A percentile compares a stretch with the other conserved stretches of the same genome.
Evolutionary conservation across 1,140 invertebrate species (phyloP).

Genomic region (Listronotus oregonensis): DNA sequence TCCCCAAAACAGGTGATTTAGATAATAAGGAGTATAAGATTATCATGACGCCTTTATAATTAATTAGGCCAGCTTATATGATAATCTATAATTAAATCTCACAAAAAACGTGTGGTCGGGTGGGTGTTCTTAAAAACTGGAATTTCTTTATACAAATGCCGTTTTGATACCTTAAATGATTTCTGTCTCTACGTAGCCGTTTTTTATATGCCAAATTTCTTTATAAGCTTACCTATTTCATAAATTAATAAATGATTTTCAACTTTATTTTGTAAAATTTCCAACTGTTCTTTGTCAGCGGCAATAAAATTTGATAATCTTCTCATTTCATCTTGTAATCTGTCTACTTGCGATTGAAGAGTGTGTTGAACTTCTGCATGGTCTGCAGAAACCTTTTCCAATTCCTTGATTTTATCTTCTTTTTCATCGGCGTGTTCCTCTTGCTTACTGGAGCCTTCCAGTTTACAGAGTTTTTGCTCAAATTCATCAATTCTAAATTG

Average conservation of each 20-base stretch:
- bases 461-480: conserved; percentile 39
- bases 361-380: conserved; percentile 50
- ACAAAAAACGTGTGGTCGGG: no score
- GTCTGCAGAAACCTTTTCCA: conserved; percentile 55
- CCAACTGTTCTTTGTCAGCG: conserved; percentile 53
- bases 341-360: conserved; percentile 59
- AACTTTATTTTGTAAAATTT: conserved; percentile 47
- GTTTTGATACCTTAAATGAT: no score
- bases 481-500: conserved; percentile 48
- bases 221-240: conserved; percentile 59
- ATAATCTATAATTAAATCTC: no score
- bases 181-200: no score
- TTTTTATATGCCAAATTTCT: no score
- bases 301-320: conserved; percentile 55
- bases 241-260: conserved; percentile 55
- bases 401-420: conserved; percentile 55
- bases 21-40: no score
- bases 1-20: no score
- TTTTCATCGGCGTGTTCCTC: conserved; percentile 54
- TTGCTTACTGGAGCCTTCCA: conserved; percentile 38
- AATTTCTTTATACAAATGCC: no score
- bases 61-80: no score
- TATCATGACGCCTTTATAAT: no score
- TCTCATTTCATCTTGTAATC: conserved; percentile 62
- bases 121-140: no score